Conservation (phyloP, 2,113 vertebrate species). For the Mionectes macconnelli region DNA sequence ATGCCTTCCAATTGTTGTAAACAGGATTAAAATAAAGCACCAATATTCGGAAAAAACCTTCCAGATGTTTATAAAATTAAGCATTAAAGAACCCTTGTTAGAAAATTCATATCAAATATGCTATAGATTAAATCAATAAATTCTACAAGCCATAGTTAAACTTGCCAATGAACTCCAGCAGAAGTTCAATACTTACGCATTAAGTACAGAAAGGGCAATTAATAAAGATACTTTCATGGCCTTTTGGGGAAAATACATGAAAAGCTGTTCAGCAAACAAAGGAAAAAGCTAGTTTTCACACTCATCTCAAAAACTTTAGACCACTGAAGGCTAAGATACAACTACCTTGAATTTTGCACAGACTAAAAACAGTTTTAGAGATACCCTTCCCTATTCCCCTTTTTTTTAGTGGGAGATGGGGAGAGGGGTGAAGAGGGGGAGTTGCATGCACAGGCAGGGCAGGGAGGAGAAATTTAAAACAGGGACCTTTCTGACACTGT, state of each 20-base stretch:
- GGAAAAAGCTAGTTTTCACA: background rate
- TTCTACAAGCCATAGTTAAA: background rate
- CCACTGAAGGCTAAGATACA: background rate
- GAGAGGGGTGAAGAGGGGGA: accelerated
- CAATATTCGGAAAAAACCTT: background rate
- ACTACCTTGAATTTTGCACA: background rate
- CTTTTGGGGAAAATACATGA: background rate
- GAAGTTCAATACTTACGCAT: background rate
- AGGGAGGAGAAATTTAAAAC: background rate
- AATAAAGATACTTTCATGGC: background rate
- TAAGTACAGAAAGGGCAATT: background rate
- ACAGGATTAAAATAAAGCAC: background rate
- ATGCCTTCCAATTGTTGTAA: background rate
- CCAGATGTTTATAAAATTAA: background rate
- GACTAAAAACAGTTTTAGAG: background rate
- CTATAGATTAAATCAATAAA: background rate
- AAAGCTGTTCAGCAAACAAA: background rate
- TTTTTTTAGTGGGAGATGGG: accelerated
- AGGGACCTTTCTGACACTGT: background rate
- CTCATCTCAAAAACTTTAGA: background rate
- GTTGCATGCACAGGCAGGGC: accelerated
- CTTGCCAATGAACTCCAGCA: background rate
- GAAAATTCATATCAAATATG: background rate
- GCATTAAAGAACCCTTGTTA: background rate
- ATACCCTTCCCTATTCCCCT: too few relatives aligned